Evolutionary conservation across 1,140 invertebrate species (phyloP), one percentile per base, ranked within the genome.

Genomic region (Battus philenor): DNA sequence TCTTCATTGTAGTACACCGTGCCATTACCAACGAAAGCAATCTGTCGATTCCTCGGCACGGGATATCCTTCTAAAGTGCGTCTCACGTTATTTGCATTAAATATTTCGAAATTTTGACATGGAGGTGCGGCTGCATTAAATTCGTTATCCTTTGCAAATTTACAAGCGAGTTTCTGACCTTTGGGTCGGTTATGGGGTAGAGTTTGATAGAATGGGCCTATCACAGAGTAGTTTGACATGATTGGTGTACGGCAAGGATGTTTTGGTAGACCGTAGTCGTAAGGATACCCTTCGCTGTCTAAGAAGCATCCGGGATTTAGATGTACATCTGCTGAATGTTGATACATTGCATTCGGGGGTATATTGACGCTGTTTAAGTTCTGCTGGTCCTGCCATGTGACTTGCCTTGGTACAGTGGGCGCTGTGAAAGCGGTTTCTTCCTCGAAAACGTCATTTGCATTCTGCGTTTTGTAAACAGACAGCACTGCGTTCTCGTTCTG

Each of bases 61-160:
- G 93, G 93, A 74, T 94, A 94, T 1, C 93, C 93, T 56, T 94
- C 93, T 15, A 91, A 89, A 1, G 93, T 94, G 66, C 94, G 93
- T 47, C 93, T 88, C 8, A 93, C 89, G 58, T 93, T 91, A 24
- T 89, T 84, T 44, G 87, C 76, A 46, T 73, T 87, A 75, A 77
- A 80, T 33, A 68, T 54, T 44, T 81, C 81, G 29, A 76, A 79
- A 66, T 77, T 80, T 13, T 67, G 54, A 47, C 79, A 81, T 17
- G 68, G 30, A 2, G 68, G 68, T 11, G 69, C 59, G 15, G 67
- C 54, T n/a, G 67, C 57, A 45, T 82, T 85, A 44, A 82, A 85
- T 54, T 85, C 81, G 9, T 61, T 85, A 45, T 85, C 81, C 61
- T 85, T 85, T 11, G 90, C 87, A 26, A 81, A 88, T 53, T 87